Evolutionary conservation across 1,140 invertebrate species (phyloP), one percentile per base, ranked within the genome.

Genomic region (Lordiphosa mommai): DNA sequence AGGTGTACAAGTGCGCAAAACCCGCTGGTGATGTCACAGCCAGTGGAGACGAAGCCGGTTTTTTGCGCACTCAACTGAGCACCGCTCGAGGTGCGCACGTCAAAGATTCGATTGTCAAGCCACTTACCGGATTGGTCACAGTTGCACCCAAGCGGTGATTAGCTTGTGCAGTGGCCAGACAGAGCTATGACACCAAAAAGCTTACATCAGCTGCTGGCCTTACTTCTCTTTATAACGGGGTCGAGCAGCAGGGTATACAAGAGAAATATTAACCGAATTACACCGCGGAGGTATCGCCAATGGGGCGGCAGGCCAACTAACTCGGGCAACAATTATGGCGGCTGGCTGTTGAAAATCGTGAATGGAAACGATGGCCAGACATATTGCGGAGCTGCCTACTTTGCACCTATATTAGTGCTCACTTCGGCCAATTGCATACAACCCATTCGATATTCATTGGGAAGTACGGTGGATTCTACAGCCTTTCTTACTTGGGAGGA

Each of bases 1-100:
- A 80, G 47, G 33, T 52, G 61, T 23, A 36, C 49, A 74, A 53
- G 50, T 80, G 51, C 76, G 76, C 76, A 76, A 40, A 55, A 61
- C 38, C 48, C 50, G 70, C 48, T 51, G 20, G 37, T 80, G 76
- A 82, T 56, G 76, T 80, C 76, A 80, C 41, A 30, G 14, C 2
- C 13, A 16, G 29, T 37, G 20, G 14, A 10, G 4, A 8, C 23
- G 17, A 13, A 44, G 44, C 61, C 14, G 44, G 43, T 44, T 66
- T 40, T 57, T 44, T 30, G 29, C 44, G 27, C 27, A 46, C 14
- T 27, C 17, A 17, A 41, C n/a, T 27, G 40, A 10, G 23, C 6
- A 27, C 23, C 23, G 23, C 23, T 7, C 23, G 23, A 5, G 23
- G 7, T 27, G 23, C 23, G 6, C 23, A 27, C 23, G 23, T 27